Conservation (phyloP, 1,140 invertebrate species). For the Drosophila nigromelanica region DNA sequence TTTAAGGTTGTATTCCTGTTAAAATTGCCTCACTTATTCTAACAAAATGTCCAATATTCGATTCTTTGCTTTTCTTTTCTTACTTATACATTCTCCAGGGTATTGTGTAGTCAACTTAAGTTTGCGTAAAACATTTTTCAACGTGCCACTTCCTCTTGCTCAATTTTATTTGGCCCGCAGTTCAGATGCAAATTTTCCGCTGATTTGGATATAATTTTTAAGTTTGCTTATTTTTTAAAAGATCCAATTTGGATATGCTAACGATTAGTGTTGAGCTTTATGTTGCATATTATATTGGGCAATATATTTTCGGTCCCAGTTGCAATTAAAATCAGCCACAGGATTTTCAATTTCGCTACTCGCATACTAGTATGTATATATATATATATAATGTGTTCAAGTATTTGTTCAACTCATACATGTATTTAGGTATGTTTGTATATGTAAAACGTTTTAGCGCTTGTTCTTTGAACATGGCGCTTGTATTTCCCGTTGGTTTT, state of each 20-base stretch:
- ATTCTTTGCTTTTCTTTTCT: not conserved
- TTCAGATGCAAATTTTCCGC: conserved; percentile 79
- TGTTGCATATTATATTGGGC: conserved; percentile 12
- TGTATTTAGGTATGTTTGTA: conserved; percentile 27
- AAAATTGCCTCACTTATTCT: no score
- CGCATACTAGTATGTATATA: no score
- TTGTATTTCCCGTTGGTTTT: conserved; percentile 75
- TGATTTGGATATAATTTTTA: conserved; percentile 79
- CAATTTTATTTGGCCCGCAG: conserved; percentile 57
- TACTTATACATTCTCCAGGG: not conserved
- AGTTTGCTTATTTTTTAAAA: conserved; percentile 44
- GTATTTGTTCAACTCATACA: conserved; percentile 13
- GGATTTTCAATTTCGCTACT: conserved; percentile 29
- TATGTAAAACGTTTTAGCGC: conserved; percentile 62
- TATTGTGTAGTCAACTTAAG: conserved; percentile 33
- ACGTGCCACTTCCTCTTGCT: conserved; percentile 14
- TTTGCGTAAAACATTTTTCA: not conserved
- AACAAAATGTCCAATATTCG: no score
- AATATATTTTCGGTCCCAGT: not conserved
- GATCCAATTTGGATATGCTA: conserved; percentile 64
- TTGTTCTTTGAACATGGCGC: conserved; percentile 63
- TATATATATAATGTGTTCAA: not conserved
- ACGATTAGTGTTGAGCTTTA: conserved; percentile 51
- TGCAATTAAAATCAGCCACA: conserved; percentile 30
- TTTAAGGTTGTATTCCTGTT: no score